phyloP scores from a whole-genome alignment of 2,797 vertebrate species.

The Tenualosa ilisha region DNA sequence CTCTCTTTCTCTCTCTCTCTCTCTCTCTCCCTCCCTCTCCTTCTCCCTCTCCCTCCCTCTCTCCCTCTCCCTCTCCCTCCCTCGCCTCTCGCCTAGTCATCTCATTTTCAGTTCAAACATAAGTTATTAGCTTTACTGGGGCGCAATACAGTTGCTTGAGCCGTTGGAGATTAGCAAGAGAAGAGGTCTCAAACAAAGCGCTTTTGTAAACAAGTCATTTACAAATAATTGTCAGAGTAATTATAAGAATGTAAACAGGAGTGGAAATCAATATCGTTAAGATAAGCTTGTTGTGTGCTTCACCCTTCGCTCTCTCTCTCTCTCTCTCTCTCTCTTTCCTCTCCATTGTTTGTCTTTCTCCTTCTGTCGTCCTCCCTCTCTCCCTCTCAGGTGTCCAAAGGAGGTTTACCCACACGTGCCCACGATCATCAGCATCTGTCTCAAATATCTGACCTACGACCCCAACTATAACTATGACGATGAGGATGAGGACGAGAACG shows the following conservation, averaged over 20 bases:
- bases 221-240: neutral
- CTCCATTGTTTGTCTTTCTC: neutral
- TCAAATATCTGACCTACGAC: constrained; percentile 98
- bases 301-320: neutral
- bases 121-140: neutral
- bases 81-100: neutral
- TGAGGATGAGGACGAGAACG: constrained; percentile 98
- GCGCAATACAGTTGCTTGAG: neutral
- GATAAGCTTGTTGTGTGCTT: neutral
- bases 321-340: neutral
- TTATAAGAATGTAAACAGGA: neutral
- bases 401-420: constrained; percentile 98
- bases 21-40: no score
- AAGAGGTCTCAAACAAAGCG: neutral
- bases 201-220: constrained; percentile 23
- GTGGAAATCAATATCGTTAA: neutral
- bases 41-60: neutral
- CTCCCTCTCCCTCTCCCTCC: neutral
- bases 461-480: constrained; percentile 99
- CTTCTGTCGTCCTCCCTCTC: neutral
- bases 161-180: neutral
- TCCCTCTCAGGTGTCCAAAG: constrained; percentile 84
- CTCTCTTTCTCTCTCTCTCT: neutral
- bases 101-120: neutral
- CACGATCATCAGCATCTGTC: constrained; percentile 97